phyloP scores from a whole-genome alignment of 37 sponge, comb jelly and placozoan genomes.

The Spongilla lacustris region DNA sequence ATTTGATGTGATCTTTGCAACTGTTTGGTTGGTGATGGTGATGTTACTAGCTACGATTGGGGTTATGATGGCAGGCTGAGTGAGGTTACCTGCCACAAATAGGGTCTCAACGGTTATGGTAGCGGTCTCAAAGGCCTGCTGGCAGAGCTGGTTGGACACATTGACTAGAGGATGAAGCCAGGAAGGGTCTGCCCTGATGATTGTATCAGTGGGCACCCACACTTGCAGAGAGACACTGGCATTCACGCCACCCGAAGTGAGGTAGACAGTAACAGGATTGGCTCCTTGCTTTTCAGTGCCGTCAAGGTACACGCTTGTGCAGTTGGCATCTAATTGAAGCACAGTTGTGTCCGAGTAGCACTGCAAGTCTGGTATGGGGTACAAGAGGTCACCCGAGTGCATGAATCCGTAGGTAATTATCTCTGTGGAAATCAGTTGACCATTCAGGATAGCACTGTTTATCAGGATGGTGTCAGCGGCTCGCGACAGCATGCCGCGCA shows the following conservation, averaged over 20 bases:
- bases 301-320: constrained; percentile 46
- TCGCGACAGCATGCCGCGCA: constrained; percentile 27
- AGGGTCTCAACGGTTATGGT: constrained; percentile 27
- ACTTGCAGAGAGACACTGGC: constrained; percentile 31
- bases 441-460: constrained; percentile 67
- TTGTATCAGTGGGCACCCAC: constrained; percentile 59
- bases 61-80: constrained; percentile 40
- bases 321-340: constrained; percentile 43
- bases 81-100: constrained; percentile 32
- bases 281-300: constrained; percentile 52
- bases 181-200: background rate
- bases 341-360: constrained; percentile 34
- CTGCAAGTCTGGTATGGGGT: background rate
- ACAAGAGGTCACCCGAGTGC: constrained; percentile 32
- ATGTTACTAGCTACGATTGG: constrained; percentile 28
- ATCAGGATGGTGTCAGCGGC: constrained; percentile 29
- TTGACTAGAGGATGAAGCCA: constrained; percentile 20
- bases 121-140: constrained; percentile 39
- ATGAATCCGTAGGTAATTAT: constrained; percentile 32
- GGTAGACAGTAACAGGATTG: constrained; percentile 9
- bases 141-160: background rate
- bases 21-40: background rate
- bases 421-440: background rate
- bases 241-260: background rate
- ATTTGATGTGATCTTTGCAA: constrained; percentile 20